Conservation (phyloP, 2,888 invertebrate genomes). For the Hedya salicella region DNA sequence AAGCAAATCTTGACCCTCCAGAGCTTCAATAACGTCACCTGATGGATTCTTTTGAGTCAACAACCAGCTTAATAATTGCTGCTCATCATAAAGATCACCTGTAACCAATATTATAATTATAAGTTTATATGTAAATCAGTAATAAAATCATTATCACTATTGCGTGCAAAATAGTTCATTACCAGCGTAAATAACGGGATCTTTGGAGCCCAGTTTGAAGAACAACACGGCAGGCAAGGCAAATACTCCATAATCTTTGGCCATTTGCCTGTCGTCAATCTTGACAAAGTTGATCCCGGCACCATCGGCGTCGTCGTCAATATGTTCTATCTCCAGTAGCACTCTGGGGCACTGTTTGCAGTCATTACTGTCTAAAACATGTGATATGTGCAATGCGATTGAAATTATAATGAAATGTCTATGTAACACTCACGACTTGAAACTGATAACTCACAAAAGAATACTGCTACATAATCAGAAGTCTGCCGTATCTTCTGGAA, state of each 20-base stretch:
- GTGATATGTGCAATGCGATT: conserved; percentile 78
- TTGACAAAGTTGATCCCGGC: conserved; percentile 97
- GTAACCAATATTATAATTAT: conserved; percentile 46
- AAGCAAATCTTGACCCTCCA: conserved; percentile 91
- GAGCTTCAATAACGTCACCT: conserved; percentile 95
- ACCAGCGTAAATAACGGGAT: conserved; percentile 96
- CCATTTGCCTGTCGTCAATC: conserved; percentile 94
- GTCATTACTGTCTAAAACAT: conserved; percentile 95
- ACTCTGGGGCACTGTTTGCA: conserved; percentile 97
- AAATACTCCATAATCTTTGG: conserved; percentile 94
- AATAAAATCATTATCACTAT: background rate
- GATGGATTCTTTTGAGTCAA: conserved; percentile 96
- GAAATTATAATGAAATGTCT: conserved; percentile 55
- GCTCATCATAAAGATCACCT: conserved; percentile 95
- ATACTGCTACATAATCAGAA: conserved; percentile 95
- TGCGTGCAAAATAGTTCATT: conserved; percentile 46
- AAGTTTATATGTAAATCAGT: background rate
- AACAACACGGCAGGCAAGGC: conserved; percentile 96
- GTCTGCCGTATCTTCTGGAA: conserved; percentile 95
- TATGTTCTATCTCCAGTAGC: conserved; percentile 94
- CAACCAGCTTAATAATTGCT: conserved; percentile 95
- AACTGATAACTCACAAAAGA: conserved; percentile 91
- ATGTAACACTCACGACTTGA: conserved; percentile 30
- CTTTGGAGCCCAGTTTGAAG: conserved; percentile 94
- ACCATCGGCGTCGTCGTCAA: conserved; percentile 96